A percentile compares a stretch with the other conserved stretches of the same genome.
phyloP scores from a whole-genome alignment of 1,140 invertebrate genomes.

The Palaemon carinicauda region DNA sequence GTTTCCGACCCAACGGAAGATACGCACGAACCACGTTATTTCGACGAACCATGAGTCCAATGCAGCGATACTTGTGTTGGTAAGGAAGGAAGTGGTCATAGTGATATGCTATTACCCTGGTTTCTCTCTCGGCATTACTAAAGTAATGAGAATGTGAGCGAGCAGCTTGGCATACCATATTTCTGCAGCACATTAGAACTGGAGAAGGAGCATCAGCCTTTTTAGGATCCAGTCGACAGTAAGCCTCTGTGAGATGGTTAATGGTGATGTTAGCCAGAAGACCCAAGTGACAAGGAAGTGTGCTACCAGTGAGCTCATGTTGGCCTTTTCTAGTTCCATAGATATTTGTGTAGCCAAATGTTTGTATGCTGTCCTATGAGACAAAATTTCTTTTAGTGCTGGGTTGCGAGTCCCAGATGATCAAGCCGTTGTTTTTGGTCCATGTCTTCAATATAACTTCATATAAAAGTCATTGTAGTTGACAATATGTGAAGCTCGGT shows the following conservation, averaged over 20 bases:
- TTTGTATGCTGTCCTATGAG: not conserved
- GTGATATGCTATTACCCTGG: no score
- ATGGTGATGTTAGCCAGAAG: not conserved
- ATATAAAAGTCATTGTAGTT: conserved; percentile 5
- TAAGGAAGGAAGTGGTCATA: no score
- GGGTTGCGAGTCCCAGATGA: not conserved
- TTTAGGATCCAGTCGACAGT: not conserved
- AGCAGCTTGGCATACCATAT: not conserved
- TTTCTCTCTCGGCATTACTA: no score
- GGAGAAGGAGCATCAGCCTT: no score
- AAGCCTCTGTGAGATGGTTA: not conserved
- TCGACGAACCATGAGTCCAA: no score
- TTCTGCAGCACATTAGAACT: not conserved
- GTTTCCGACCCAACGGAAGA: no score
- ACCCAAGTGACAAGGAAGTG: no score
- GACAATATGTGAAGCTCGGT: not conserved
- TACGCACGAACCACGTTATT: no score
- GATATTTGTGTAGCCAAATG: no score
- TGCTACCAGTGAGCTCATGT: not conserved
- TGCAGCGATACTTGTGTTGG: no score
- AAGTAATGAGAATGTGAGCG: not conserved
- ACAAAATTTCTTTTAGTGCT: not conserved
- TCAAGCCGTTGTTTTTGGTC: not conserved
- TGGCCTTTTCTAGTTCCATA: not conserved
- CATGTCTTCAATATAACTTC: not conserved